Base-by-base conservation (phyloP, 2,113 vertebrate species). In the Aldabrachelys gigantea region DNA sequence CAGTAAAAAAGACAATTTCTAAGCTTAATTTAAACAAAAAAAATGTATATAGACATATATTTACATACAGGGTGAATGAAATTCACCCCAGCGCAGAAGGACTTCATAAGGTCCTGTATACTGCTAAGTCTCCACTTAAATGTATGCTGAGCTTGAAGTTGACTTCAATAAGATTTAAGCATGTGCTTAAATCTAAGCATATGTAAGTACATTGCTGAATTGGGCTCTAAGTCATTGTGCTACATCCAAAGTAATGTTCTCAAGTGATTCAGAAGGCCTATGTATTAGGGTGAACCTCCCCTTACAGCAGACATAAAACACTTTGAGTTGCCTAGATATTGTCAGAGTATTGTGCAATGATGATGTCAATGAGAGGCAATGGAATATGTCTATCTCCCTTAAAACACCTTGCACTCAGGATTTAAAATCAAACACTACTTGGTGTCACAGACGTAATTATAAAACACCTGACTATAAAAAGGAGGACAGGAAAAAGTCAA, bases 361-460 rank as follows among this genome's bases (percentile, higher is more conserved):
- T 29, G 8, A 1, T 7, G 6, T 9, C 22, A 50, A 14, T 44
- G 14, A 2, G 22, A 8, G 59, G 69, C 53, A 82, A 82, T n/a
- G 17, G 62, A 72, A 52, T n/a, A 89, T 69, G 53, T 72, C 54
- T 89, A 35, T 89, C 59, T 89, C 59, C 16, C 57, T 69, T 82
- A 82, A 84, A 92, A 85, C 21, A 87, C 81, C 65, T 6, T 38
- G 87, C 7, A 41, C 11, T 31, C 62, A 78, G 6, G 0, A 49
- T 90, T 56, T 54, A 79, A 90, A 93, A 92, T 75, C 29, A 85
- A 94, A 87, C 4, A 76, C 8, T 81, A 56, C 19, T 72, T 89
- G 22, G 57, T 82, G 6, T 50, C 89, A 11, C 35, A 69, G 14
- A 25, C 2, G 21, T 72, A 29, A 86, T 54, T 88, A 86, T 89